Conservation (phyloP, 1,140 invertebrate species). For the Ooceraea biroi region DNA sequence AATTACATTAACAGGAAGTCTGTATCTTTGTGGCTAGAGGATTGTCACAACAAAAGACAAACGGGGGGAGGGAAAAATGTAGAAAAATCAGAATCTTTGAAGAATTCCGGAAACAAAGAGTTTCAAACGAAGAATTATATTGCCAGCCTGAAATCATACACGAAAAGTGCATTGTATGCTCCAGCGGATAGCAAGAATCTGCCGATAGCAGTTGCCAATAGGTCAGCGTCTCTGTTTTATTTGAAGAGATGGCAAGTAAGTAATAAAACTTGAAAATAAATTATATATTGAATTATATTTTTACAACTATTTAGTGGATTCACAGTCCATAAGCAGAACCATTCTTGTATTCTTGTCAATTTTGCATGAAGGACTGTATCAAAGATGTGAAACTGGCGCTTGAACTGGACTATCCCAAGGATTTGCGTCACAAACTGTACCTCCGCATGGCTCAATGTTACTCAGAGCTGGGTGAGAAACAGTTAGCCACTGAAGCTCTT, state of each 20-base stretch:
- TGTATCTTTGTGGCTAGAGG: constrained; percentile 74
- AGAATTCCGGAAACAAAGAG: constrained; percentile 79
- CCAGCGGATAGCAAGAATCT: constrained; percentile 78
- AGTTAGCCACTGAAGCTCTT: constrained; percentile 76
- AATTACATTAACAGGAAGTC: constrained; percentile 69
- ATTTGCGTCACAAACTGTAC: constrained; percentile 82
- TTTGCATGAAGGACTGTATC: constrained; percentile 80
- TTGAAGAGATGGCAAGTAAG: constrained; percentile 80
- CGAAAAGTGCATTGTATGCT: constrained; percentile 82
- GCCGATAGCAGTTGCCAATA: constrained; percentile 83
- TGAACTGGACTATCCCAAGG: constrained; percentile 79
- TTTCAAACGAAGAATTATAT: constrained; percentile 82
- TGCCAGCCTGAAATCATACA: constrained; percentile 80
- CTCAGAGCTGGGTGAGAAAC: constrained; percentile 76
- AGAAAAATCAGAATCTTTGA: constrained; percentile 74
- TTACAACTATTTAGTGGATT: constrained; percentile 15
- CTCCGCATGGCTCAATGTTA: constrained; percentile 81
- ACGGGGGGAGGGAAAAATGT: constrained; percentile 65
- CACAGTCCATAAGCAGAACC: not conserved
- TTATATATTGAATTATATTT: not conserved
- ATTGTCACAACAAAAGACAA: constrained; percentile 64
- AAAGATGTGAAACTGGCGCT: constrained; percentile 83
- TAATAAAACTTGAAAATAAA: not conserved
- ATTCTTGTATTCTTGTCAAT: not conserved
- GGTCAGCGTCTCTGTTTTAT: constrained; percentile 84